These are phyloP conservation scores for Scaptomyza parva DNA, from an alignment of 2,888 invertebrate genomes.

Conservation along the genomic window DNA sequence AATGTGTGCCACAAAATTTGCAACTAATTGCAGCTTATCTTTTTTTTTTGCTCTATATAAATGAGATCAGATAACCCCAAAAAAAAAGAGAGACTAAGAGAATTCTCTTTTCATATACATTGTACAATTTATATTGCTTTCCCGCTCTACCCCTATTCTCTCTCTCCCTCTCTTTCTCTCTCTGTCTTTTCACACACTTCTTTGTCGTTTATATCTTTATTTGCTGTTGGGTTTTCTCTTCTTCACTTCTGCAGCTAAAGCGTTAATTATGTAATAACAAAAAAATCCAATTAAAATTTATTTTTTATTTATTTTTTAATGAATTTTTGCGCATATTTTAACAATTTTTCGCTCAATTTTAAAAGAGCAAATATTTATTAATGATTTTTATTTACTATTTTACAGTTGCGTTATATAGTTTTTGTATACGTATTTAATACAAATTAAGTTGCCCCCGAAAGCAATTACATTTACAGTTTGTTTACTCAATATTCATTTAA, in stretches of 20 bases:
- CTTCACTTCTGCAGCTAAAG: background rate
- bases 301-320: too few relatives aligned
- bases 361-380: background rate
- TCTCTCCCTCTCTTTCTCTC: background rate
- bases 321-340: background rate
- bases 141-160: background rate
- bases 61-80: conserved; percentile 28
- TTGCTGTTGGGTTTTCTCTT: background rate
- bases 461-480: background rate
- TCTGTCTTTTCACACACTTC: background rate
- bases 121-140: background rate
- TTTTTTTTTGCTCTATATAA: conserved; percentile 27
- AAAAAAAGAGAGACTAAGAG: background rate
- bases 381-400: background rate
- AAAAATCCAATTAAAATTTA: conserved; percentile 1
- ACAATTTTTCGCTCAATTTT: background rate
- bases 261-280: background rate
- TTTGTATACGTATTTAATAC: too few relatives aligned
- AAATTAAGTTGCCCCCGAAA: background rate
- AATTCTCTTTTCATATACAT: background rate
- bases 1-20: conserved; percentile 66
- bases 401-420: background rate
- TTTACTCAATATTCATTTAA: background rate
- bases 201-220: conserved; percentile 3
- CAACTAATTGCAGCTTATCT: conserved; percentile 73